Evolutionary conservation across 1,140 invertebrate genomes (phyloP), one percentile per base, ranked within the genome.

Genomic region (Melitaea cinxia): DNA sequence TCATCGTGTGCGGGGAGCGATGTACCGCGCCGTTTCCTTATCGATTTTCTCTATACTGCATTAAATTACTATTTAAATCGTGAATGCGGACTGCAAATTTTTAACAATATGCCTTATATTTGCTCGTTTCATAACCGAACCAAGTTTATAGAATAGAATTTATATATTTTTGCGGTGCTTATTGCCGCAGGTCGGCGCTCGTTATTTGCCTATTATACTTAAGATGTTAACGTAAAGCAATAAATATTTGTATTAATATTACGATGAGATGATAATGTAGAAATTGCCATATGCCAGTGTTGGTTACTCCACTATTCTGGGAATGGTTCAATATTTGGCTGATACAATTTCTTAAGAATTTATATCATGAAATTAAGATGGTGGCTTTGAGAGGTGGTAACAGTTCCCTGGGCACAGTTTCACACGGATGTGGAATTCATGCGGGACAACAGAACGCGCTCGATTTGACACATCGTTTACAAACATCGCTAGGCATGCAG

Each of bases 1-100:
- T 72, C 54, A 71, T 68, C 66, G 76, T 70, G 72, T 73, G 69
- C 67, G 70, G 64, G 64, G 68, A 71, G 72, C 74, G 57, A 81
- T 82, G 82, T 82, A 78, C 77, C 83, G 83, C 78, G 78, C 78
- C 70, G 84, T 81, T 80, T 83, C 80, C 82, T 82, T 89, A 89
- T 89, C 85, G 86, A 89, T 89, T 89, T 89, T 89, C 86, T 82
- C 77, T 84, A 81, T 85, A 81, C 87, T 86, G 87, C 87, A 89
- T 88, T 88, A 87, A 83, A 85, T 82, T 86, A 83, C 77, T 80
- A 79, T 82, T 88, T 78, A 79, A 84, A 86, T 84, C 71, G 80
- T 84, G 81, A 83, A 83, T 83, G 81, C 80, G 85, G 81, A 72
- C 70, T 77, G 78, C 78, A 83, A 81, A 82, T 78, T 76, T 80